Base-by-base conservation (phyloP, 2,113 vertebrate species). In the Lycocorax pyrrhopterus region DNA sequence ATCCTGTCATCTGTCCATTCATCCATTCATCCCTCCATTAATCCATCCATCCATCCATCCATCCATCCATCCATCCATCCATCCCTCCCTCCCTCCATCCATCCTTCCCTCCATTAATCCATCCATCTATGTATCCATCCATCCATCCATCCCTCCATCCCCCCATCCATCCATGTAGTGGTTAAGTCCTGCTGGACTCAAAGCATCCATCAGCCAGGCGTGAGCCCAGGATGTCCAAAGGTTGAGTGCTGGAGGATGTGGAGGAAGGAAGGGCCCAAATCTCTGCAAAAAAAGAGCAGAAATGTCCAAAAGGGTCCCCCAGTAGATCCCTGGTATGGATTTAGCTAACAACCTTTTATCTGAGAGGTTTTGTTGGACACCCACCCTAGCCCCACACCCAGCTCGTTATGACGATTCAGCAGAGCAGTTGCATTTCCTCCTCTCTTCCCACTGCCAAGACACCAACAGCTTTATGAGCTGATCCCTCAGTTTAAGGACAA, bases 401-500 rank as follows among this genome's bases (percentile, higher is more conserved):
- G 47, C 37, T 75, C 41, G 22, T 67, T 75, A 59, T 8, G 20
- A 91, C 84, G 60, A 74, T 13, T 67, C 8, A 10, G 20, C 64
- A 72, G 29, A 78, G 32, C n/a, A 80, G 35, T 16, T 83, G 47
- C 51, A 6, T 92, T 84, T 94, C 90, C 60, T 90, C 26, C 44
- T 84, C 64, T 77, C 35, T 84, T 56, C 44, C 43, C 49, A 44
- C 19, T 13, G 13, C 33, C 41, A 83, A 71, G 41, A 49, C 27
- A 18, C 44, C 47, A 74, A 52, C 53, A 92, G 62, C 56, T 90
- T 94, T 93, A 75, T 2, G 8, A 87, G 66, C 68, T 82, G 68
- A 74, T 95, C 41, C 51, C 16, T 47, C 79, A 87, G 49, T 74
- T 89, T 74, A 86, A 87, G 6, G 12, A 67, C 76, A 93, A 92